Base-by-base conservation (phyloP, 2,113 vertebrate genomes). In the Empidonax traillii region DNA sequence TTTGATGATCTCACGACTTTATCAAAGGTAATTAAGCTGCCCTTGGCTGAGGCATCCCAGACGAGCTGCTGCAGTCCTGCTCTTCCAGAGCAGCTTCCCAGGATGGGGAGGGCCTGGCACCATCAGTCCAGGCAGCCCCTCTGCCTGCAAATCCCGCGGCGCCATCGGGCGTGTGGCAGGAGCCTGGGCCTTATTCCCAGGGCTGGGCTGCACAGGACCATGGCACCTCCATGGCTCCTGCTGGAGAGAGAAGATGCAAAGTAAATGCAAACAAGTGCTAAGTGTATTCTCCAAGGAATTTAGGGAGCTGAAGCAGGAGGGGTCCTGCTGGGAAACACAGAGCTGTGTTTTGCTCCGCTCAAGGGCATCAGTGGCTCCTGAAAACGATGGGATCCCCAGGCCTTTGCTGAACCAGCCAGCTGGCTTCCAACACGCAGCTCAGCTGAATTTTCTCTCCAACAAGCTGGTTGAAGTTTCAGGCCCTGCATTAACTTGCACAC, bases 111-210 rank as follows among this genome's bases (percentile, higher is more conserved):
- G 43, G 33, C 47, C 79, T 8, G 2, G 82, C 47, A 44, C 14
- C 8, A 4, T 3, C 28, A 59, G 56, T 22, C 56, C 74, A 28
- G 52, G 30, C 55, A 56, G 61, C 59, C 7, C 22, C 33, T 49
- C 27, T 27, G 47, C 41, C 73, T 69, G 27, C 44, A 69, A 84
- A 65, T 20, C 4, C 2, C 0, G 58, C 62, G 55, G 4, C 44
- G 28, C 44, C 20, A 3, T 21, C 1, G 2, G 12, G 22, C 21
- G 15, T 2, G 4, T 16, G 6, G 3, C 37, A 21, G 37, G 39
- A 88, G 35, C 5, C 65, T 10, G 18, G 12, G 52, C 47, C 47
- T 7, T 43, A 3, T 41, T 56, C 37, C 44, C 35, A 5, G 3
- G 31, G 18, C 58, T 10, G 23, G 33, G 39, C 73, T 41, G 35